Evolutionary conservation across 2,797 vertebrate species (phyloP).

Genomic region (Mionectes olivaceus): DNA sequence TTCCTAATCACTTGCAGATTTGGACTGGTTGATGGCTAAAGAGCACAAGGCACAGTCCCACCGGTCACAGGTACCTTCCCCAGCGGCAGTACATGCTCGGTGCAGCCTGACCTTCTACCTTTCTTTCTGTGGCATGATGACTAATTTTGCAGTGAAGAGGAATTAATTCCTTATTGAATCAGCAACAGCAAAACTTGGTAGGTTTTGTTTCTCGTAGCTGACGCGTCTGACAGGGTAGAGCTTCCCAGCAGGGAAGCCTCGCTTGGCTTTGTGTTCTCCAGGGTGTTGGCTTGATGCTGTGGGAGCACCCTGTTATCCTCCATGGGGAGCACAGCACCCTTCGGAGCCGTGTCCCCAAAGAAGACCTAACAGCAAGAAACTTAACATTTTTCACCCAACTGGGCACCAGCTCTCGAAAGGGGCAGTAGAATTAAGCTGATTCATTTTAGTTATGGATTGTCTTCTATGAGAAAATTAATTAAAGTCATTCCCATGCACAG

Average conservation of each 20-base stretch:
- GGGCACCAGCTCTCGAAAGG: not conserved
- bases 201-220: conserved; percentile 9
- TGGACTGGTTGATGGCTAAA: not conserved
- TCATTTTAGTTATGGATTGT: not conserved
- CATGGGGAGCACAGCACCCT: not conserved
- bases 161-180: conserved; percentile 56
- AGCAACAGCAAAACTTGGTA: not conserved
- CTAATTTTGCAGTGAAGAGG: conserved; percentile 35
- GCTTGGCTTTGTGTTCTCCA: fast-evolving
- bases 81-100: fast-evolving
- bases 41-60: not conserved
- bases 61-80: fast-evolving
- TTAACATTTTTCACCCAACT: not conserved
- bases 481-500: not conserved
- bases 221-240: fast-evolving
- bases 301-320: not conserved
- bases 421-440: not conserved
- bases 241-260: not conserved
- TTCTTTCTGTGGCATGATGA: not conserved
- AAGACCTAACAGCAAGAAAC: not conserved
- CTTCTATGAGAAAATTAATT: not conserved
- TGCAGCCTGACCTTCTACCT: conserved; percentile 1
- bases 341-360: not conserved
- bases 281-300: not conserved
- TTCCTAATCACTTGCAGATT: not conserved